Evolutionary conservation across 2,113 vertebrate genomes (phyloP), one percentile per base, ranked within the genome.

Genomic region (Solea senegalensis): DNA sequence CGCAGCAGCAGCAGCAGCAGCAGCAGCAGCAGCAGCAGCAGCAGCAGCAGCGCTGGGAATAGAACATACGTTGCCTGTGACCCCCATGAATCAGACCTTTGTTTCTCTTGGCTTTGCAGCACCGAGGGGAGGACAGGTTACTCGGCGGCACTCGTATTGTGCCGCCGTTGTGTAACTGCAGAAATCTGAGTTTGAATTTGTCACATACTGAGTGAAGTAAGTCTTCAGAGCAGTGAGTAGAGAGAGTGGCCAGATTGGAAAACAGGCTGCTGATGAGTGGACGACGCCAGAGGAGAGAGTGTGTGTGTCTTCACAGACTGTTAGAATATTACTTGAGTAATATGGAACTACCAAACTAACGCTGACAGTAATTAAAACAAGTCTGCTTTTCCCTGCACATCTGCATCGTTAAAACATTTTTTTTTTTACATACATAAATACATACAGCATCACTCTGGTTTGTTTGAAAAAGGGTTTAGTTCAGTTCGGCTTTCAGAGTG

Each of bases 91-190:
- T 88, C 85, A 85, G 34, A 51, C 12, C 3, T 5, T 51, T 76
- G 82, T 86, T 89, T 80, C 55, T 77, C 66, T 83, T 88, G 88
- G 88, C 85, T 44, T 21, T 10, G 0, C 0, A 3, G 39, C 44
- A 46, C 57, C 39, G 15, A 72, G 62, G 66, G 21, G 80, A 82
- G 52, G 62, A 39, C 2, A 46, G 27, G 52, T 67, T 64, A 43
- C 40, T 54, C 44, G 14, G 15, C 16, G 39, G 40, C 34, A 34
- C 34, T 8, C 9, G 34, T 28, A 48, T 74, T 70, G 26, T 15
- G 61, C 81, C 40, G 51, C 48, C 10, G 54, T 43, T 8, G 16
- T 52, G 34, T 39, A 54, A 16, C 27, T 40, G 65, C 45, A 28
- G 69, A 76, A 78, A 67, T 14, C 4, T 48, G 11, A n/a, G 40